Conservation (phyloP, 2,797 vertebrate species). For the Thaleichthys pacificus region DNA sequence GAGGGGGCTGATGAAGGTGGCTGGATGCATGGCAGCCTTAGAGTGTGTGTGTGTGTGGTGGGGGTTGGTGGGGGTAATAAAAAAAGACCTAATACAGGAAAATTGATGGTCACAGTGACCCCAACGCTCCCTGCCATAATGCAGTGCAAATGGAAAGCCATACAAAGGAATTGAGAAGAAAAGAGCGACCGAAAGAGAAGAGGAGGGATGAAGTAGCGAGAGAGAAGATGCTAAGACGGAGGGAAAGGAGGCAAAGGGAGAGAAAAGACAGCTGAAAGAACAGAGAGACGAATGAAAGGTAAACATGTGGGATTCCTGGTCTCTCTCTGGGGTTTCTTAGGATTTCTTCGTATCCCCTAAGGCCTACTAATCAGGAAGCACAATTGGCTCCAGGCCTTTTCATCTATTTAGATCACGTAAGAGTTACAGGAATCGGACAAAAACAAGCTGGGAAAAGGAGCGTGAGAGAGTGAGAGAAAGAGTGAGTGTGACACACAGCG, state of each 20-base stretch:
- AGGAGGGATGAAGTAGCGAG: slow-evolving; percentile 17
- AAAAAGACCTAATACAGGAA: slow-evolving; percentile 32
- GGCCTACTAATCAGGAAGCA: neutral
- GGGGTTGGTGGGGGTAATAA: slow-evolving; percentile 25
- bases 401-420: neutral
- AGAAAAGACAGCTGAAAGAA: neutral
- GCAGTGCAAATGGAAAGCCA: slow-evolving; percentile 27
- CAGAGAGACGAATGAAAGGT: neutral
- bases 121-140: slow-evolving; percentile 38
- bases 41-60: neutral
- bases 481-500: neutral
- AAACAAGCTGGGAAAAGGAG: neutral
- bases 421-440: neutral
- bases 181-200: neutral
- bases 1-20: no score
- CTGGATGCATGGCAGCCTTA: no score
- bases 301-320: neutral
- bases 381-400: neutral
- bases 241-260: neutral
- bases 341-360: neutral
- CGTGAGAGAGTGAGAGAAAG: neutral
- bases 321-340: neutral
- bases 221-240: slow-evolving; percentile 11
- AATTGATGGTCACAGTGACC: slow-evolving; percentile 35
- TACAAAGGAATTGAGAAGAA: slow-evolving; percentile 15